Evolutionary conservation across 2,113 vertebrate genomes (phyloP), one percentile per base, ranked within the genome.

Genomic region (Nyctereutes procyonoides): DNA sequence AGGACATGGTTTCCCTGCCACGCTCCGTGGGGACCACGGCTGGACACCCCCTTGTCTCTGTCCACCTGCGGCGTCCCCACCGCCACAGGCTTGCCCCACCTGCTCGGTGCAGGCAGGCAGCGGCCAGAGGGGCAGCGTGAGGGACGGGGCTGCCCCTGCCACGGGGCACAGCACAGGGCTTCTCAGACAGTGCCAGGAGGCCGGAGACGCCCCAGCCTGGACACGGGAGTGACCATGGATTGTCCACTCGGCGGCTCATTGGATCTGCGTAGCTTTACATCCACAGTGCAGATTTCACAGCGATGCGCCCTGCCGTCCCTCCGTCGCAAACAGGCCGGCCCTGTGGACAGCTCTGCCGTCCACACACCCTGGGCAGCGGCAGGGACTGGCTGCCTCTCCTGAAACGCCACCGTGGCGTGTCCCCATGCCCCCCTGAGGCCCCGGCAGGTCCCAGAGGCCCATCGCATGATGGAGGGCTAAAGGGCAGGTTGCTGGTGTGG

Each of bases 191-290:
- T 12, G 1, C 1, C 0, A 0, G n/a, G 55, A n/a, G 28, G 51
- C 24, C 20, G 13, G 43, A 65, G 63, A 24, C 1, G 0, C 74
- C 26, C 30, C 24, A 19, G 4, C 32, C 24, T 24, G 19, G 8
- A 56, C n/a, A 32, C 20, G 1, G 3, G 1, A 14, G 69, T 11
- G 24, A 35, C 17, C 3, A 0, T 53, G 43, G 43, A 43, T 69
- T 0, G 0, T 24, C 32, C 0, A 13, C 24, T 51, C 22, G 8
- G 43, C 0, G 0, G n/a, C 82, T 84, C 20, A 15, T 20, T 79
- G 73, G 19, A n/a, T 48, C 38, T 87, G n/a, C 35, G 2, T 55
- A 32, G 35, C 35, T 60, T 90, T 53, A 53, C 3, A 13, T 48
- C 43, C 77, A 13, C 15, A 13, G 73, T 63, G 43, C 6, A 51